Conservation (phyloP, 2,797 vertebrate species). For the Bradypodion pumilum region DNA sequence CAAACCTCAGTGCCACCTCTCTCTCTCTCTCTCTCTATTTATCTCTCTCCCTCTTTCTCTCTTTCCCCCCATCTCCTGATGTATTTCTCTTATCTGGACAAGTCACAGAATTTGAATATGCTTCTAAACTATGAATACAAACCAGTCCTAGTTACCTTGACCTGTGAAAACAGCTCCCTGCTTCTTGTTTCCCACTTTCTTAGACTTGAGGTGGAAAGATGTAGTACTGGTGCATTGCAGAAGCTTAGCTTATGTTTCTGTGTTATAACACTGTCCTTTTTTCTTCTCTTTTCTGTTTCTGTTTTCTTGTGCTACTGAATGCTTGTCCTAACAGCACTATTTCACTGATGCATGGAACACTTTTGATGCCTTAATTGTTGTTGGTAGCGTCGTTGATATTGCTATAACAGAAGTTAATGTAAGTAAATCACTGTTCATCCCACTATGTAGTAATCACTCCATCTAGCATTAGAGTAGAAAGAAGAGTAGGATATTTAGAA, state of each 20-base stretch:
- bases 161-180: constrained; percentile 63
- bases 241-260: constrained; percentile 69
- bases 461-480: constrained; percentile 48
- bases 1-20: constrained; percentile 67
- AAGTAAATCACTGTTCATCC: constrained; percentile 81
- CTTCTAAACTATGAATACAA: constrained; percentile 69
- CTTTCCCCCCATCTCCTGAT: constrained; percentile 70
- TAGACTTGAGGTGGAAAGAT: constrained; percentile 69
- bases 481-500: constrained; percentile 44
- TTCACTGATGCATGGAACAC: constrained; percentile 99
- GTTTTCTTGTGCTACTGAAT: constrained; percentile 79
- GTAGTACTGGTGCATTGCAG: constrained; percentile 64
- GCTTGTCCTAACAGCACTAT: constrained; percentile 96
- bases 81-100: constrained; percentile 78
- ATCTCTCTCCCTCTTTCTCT: constrained; percentile 50
- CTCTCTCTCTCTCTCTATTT: constrained; percentile 66
- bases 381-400: constrained; percentile 99
- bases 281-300: constrained; percentile 76
- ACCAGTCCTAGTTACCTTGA: constrained; percentile 64
- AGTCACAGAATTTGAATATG: constrained; percentile 78
- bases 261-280: constrained; percentile 79
- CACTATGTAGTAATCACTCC: constrained; percentile 67
- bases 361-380: constrained; percentile 99
- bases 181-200: constrained; percentile 60
- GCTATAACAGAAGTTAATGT: constrained; percentile 99